Evolutionary conservation across 2,888 invertebrate genomes (phyloP), one percentile per base, ranked within the genome.

Genomic region (Caenorhabditis sinica): DNA sequence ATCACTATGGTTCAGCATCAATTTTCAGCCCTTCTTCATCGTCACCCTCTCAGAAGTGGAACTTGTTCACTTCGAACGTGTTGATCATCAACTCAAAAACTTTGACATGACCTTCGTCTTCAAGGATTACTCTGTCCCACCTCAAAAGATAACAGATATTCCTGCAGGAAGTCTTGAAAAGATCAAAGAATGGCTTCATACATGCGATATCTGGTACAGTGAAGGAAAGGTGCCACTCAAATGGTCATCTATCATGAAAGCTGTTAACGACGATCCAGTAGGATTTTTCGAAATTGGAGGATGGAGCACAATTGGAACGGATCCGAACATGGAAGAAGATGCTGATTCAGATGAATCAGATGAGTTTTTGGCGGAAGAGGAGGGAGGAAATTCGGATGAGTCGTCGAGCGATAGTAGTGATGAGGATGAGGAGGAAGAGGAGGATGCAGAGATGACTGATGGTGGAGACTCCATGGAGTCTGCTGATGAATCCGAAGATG

Each of bases 31-130:
- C 25, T 98, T 98, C 87, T 98, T 99, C 94, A 98, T 99, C 20
- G 97, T 98, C 82, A 96, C 98, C 0, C 94, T 99, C 56, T 81
- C 83, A 15, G 98, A 98, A 93, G 96, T 98, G 0, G 98, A 99
- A 93, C 93, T 99, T 89, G 97, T 99, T 0, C 98, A 99, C 93
- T 99, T 99, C 93, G 99, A 99, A 94, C 95, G 99, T 93, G 98
- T 99, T n/a, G 97, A 97, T 93, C 98, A 99, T 93, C 97, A 98
- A 93, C 94, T 99, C 90, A 97, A 98, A 94, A 99, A 98, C 94
- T 99, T 99, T 93, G 99, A 99, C 93, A 98, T 99, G 97, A 97
- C 98, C 86, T 98, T 99, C 93, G 96, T 99, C 66, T 99, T 98
- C 93, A 99, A 99, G 94, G 98, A 99, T 94, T 99, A 99, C 93